Evolutionary conservation across 2,113 vertebrate genomes (phyloP).

Genomic region (Triplophysa dalaica): DNA sequence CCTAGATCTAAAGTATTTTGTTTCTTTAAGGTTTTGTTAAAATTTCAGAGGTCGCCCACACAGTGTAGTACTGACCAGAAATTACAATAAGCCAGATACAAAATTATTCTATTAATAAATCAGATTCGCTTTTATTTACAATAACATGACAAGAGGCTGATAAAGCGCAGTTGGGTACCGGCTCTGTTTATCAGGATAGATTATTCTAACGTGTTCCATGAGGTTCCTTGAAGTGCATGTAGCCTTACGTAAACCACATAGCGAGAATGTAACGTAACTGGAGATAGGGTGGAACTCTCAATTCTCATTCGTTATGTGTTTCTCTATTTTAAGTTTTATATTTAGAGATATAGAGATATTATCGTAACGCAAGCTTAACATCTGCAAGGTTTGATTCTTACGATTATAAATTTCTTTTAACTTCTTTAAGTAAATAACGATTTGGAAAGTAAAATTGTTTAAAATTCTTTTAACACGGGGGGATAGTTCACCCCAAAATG

Average conservation of each 20-base stretch:
- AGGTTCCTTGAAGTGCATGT: neutral
- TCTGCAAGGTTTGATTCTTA: no score
- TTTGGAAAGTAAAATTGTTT: no score
- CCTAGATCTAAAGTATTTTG: neutral
- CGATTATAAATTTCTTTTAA: no score
- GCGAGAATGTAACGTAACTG: neutral
- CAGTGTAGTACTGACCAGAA: neutral
- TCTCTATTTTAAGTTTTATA: no score
- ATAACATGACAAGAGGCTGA: constrained; percentile 26
- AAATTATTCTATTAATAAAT: constrained; percentile 5
- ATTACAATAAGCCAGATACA: constrained; percentile 30
- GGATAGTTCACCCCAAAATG: no score
- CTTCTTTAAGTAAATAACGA: no score
- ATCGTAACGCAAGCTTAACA: no score
- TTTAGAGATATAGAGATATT: no score
- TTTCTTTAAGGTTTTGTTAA: constrained; percentile 13
- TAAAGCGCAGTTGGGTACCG: constrained; percentile 11
- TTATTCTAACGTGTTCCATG: neutral
- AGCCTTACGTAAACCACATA: neutral
- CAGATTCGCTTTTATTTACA: constrained; percentile 20
- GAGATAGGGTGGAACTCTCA: neutral
- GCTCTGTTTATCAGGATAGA: constrained; percentile 8
- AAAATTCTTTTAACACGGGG: no score
- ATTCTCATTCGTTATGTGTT: no score
- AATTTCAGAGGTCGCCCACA: constrained; percentile 16